phyloP scores from a whole-genome alignment of 2,797 vertebrate genomes.

The Crocidura indochinensis region DNA sequence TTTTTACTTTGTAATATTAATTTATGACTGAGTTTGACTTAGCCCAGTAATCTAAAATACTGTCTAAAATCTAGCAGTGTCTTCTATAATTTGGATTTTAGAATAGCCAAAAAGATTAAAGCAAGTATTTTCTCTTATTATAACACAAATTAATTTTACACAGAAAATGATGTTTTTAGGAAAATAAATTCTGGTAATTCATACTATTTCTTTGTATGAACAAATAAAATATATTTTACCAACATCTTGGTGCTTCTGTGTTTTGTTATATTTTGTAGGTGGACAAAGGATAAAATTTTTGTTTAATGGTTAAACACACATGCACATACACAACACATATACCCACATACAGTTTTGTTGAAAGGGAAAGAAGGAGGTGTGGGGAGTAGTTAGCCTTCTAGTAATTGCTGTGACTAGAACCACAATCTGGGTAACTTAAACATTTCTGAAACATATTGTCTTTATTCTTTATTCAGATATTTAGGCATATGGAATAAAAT shows the following conservation, averaged over 20 bases:
- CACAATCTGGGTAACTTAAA: too few species aligned
- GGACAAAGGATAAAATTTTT: background rate
- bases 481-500: background rate
- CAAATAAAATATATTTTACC: constrained; percentile 99
- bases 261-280: background rate
- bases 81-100: constrained; percentile 93
- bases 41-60: constrained; percentile 91
- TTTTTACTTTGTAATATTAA: constrained; percentile 89
- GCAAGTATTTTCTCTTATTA: constrained; percentile 98
- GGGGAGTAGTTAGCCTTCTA: background rate
- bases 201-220: constrained; percentile 99
- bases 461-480: background rate
- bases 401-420: background rate
- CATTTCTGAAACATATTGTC: background rate
- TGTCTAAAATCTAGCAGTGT: constrained; percentile 90
- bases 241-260: constrained; percentile 82
- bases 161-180: constrained; percentile 97
- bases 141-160: constrained; percentile 98
- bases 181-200: constrained; percentile 97
- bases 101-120: constrained; percentile 93
- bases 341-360: too few species aligned
- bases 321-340: background rate
- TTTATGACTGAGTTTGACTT: constrained; percentile 98
- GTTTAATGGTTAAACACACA: background rate
- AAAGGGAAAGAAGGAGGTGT: background rate